phyloP scores from a whole-genome alignment of 2,113 vertebrate species.

The Carassius auratus region DNA sequence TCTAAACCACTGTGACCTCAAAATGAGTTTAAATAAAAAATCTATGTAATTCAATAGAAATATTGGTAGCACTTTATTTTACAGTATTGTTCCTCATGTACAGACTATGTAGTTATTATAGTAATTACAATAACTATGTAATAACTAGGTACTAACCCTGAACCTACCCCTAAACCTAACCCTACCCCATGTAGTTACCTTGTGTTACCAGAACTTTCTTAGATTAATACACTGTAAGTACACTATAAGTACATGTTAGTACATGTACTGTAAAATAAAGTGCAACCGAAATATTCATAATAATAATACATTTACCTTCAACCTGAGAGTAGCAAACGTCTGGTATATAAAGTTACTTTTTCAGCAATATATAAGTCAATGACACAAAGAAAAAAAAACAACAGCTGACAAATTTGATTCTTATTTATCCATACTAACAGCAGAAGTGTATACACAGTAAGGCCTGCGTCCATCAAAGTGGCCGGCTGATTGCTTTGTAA shows the following conservation, averaged over 20 bases:
- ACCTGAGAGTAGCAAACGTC: slow-evolving; percentile 4
- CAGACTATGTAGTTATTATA: too few relatives aligned
- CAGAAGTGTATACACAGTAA: slow-evolving; percentile 12
- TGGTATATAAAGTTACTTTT: neutral
- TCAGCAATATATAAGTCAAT: neutral
- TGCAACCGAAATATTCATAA: too few relatives aligned
- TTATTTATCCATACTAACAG: slow-evolving; percentile 9
- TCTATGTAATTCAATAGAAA: neutral
- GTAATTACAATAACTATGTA: too few relatives aligned
- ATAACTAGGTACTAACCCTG: too few relatives aligned
- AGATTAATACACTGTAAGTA: too few relatives aligned
- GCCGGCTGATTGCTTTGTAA: slow-evolving; percentile 51
- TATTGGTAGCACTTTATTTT: too few relatives aligned
- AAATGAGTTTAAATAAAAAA: neutral
- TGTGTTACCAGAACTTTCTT: too few relatives aligned
- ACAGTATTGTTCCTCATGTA: too few relatives aligned
- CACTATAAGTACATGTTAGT: too few relatives aligned
- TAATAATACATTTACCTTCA: neutral
- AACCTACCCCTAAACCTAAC: too few relatives aligned
- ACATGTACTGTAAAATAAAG: too few relatives aligned
- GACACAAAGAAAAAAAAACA: neutral
- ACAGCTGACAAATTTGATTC: slow-evolving; percentile 20
- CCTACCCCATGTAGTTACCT: too few relatives aligned
- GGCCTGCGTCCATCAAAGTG: slow-evolving; percentile 31
- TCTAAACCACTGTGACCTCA: neutral